Percentiles rank a stretch among this genome's conserved stretches.
Evolutionary conservation across 2,797 vertebrate genomes (phyloP).

Genomic region (Rhinogobio ventralis): DNA sequence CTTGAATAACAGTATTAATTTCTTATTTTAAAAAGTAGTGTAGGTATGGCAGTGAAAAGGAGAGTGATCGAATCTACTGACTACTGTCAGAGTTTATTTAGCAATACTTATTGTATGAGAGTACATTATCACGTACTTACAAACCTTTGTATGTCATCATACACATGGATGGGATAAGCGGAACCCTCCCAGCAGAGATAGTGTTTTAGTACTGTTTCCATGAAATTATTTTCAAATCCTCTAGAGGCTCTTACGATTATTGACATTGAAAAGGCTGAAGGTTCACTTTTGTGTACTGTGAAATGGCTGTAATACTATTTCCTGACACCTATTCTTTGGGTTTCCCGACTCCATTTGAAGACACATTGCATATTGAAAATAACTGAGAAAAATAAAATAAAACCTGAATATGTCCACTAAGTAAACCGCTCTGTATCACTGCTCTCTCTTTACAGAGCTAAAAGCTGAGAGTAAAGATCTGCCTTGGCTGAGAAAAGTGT

Average conservation of each 20-base stretch:
- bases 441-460: not conserved
- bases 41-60: not conserved
- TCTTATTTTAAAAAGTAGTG: not conserved
- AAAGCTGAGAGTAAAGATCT: conserved; percentile 20
- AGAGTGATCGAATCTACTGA: not conserved
- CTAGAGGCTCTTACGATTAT: not conserved
- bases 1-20: not conserved
- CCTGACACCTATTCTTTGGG: not conserved
- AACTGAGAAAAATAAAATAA: not conserved
- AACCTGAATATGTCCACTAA: not conserved
- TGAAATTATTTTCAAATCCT: conserved; percentile 10
- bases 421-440: not conserved
- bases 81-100: not conserved
- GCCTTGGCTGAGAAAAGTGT: conserved; percentile 44
- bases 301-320: conserved; percentile 18
- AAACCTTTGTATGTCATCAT: not conserved
- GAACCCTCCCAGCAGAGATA: not conserved
- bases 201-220: not conserved
- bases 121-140: not conserved
- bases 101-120: not conserved
- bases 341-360: not conserved
- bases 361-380: not conserved
- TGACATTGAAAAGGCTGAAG: conserved; percentile 8
- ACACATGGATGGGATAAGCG: not conserved
- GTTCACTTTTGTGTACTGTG: conserved; percentile 5